Conservation (phyloP, 2,888 invertebrate species). For the Poecilus cupreus region DNA sequence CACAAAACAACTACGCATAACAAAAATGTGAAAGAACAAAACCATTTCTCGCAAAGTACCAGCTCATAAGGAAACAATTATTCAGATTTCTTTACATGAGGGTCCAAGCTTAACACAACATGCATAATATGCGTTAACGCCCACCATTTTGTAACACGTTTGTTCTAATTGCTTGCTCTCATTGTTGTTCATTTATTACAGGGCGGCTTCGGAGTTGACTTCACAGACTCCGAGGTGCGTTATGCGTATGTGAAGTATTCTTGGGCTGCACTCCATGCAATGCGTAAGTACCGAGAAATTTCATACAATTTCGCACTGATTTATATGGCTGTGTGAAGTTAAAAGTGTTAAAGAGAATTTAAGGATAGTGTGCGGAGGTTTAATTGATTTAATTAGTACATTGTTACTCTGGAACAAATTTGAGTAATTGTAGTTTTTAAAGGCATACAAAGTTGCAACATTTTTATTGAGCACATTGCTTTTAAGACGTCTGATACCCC, state of each 20-base stretch:
- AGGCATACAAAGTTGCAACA: too few relatives aligned
- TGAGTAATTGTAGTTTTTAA: too few relatives aligned
- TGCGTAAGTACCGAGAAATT: neutral
- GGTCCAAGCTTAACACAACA: neutral
- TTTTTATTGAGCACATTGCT: too few relatives aligned
- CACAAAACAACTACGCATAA: too few relatives aligned
- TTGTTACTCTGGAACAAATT: neutral
- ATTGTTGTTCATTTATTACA: slow-evolving; percentile 36
- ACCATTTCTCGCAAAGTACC: too few relatives aligned
- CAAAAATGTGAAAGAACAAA: too few relatives aligned
- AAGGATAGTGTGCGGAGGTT: neutral
- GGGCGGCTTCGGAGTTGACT: neutral
- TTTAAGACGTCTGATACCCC: too few relatives aligned
- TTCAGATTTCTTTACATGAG: neutral
- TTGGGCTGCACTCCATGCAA: neutral
- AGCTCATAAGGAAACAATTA: too few relatives aligned
- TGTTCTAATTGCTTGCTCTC: slow-evolving; percentile 25
- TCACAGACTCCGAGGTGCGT: neutral
- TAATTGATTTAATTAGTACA: neutral
- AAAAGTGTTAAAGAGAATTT: slow-evolving; percentile 25
- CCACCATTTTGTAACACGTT: neutral
- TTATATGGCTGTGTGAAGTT: neutral
- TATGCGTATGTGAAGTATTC: slow-evolving; percentile 4
- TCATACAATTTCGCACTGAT: slow-evolving; percentile 13
- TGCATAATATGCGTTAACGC: neutral